Conservation (phyloP, 53 echinoderm and acorn worm species). For the Zoroaster sp. region DNA sequence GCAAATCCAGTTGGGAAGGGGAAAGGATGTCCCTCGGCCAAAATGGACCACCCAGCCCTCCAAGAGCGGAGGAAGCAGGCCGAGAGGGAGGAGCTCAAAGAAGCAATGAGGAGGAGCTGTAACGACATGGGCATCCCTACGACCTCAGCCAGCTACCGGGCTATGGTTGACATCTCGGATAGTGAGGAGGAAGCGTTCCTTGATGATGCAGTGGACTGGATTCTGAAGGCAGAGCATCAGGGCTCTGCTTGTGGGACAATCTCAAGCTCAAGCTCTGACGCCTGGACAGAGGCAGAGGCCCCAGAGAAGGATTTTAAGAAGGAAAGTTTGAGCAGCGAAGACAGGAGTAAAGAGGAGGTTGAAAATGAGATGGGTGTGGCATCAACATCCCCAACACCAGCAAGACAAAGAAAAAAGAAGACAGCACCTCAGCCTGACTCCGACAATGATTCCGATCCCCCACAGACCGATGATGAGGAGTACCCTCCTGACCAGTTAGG, state of each 20-base stretch:
- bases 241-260: too few species aligned
- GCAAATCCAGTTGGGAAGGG: too few species aligned
- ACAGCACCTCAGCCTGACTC: not conserved
- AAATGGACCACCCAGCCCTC: not conserved
- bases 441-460: not conserved
- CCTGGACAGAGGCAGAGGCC: not conserved
- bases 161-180: not conserved
- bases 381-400: not conserved
- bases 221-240: not conserved
- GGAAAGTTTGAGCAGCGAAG: too few species aligned
- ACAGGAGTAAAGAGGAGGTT: not conserved
- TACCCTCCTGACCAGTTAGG: not conserved
- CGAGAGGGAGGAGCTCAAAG: not conserved
- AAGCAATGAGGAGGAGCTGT: slow-evolving; percentile 19
- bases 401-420: not conserved
- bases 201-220: not conserved
- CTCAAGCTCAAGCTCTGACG: too few species aligned
- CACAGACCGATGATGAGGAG: not conserved
- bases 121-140: not conserved
- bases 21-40: too few species aligned
- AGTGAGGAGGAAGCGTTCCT: slow-evolving; percentile 34
- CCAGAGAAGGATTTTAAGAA: not conserved
- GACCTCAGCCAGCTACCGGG: not conserved
- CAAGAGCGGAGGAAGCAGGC: not conserved
- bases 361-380: not conserved